Percentiles rank a stretch among this genome's conserved stretches.
Evolutionary conservation across 2,797 vertebrate genomes (phyloP).

Genomic region (Caiman crocodilus): DNA sequence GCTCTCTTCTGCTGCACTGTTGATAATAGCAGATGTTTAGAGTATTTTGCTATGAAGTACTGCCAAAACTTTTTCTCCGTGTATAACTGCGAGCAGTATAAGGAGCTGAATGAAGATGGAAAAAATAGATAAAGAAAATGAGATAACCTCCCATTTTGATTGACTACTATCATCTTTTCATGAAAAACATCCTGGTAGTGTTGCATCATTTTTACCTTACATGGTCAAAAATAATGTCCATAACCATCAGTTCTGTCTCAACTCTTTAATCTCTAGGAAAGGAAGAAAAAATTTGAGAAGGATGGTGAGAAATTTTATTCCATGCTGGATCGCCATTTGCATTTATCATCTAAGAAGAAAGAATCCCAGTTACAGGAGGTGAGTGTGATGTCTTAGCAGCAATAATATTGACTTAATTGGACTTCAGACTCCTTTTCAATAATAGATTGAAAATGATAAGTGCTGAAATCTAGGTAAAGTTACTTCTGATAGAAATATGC

Average conservation of each 20-base stretch:
- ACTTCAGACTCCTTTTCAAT: not conserved
- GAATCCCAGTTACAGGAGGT: constrained; percentile 96
- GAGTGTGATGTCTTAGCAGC: not conserved
- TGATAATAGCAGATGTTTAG: not conserved
- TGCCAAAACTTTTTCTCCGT: not conserved
- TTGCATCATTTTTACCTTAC: not conserved
- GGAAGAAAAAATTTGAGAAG: constrained; percentile 97
- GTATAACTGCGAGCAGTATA: fast-evolving
- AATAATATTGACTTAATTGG: not conserved
- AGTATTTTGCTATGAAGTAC: not conserved
- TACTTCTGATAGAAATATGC: not conserved
- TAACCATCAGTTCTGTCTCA: not conserved
- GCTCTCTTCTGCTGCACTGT: not conserved
- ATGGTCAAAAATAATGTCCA: not conserved
- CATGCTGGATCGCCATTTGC: constrained; percentile 93
- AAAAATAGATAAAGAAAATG: not conserved
- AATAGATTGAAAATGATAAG: not conserved
- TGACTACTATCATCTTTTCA: not conserved
- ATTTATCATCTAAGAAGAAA: constrained; percentile 96
- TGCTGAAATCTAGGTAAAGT: not conserved
- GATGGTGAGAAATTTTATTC: constrained; percentile 97
- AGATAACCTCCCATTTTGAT: not conserved
- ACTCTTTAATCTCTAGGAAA: constrained; percentile 84
- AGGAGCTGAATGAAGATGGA: not conserved
- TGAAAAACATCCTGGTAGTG: not conserved